phyloP scores from a whole-genome alignment of 1,140 invertebrate species.

The Nomia melanderi region DNA sequence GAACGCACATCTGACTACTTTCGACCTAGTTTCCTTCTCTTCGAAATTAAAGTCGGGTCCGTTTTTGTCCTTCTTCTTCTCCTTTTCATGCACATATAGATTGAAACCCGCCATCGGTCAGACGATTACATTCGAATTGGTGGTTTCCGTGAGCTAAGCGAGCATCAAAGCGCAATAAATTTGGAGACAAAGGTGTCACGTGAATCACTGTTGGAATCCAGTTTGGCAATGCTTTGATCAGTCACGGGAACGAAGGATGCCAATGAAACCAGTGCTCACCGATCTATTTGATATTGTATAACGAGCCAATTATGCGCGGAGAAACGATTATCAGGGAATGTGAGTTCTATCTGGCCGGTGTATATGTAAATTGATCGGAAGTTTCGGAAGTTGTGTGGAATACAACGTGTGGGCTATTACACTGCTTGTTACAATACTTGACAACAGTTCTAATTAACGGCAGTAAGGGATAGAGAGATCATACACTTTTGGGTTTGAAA shows the following conservation, averaged over 20 bases:
- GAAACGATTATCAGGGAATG: background rate
- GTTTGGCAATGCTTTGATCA: constrained; percentile 18
- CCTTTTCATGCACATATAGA: too few species aligned
- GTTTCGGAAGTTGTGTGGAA: too few species aligned
- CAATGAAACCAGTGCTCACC: constrained; percentile 18
- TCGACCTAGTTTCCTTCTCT: constrained; percentile 1
- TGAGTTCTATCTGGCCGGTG: background rate
- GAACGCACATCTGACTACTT: constrained; percentile 21
- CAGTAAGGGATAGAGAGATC: too few species aligned
- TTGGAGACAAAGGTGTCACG: constrained; percentile 9
- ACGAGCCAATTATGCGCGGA: constrained; percentile 4
- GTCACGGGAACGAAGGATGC: background rate
- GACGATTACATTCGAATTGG: background rate
- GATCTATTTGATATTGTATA: background rate
- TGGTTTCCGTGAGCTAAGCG: background rate
- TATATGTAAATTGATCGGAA: too few species aligned
- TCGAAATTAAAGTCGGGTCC: background rate
- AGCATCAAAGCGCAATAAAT: constrained; percentile 13
- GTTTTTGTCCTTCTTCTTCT: background rate
- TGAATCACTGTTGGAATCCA: background rate
- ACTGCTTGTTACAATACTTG: too few species aligned
- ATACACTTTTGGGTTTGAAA: too few species aligned
- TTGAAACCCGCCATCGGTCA: background rate
- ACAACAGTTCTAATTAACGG: too few species aligned
- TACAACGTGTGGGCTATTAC: too few species aligned